Base-by-base conservation (phyloP, 53 echinoderm and acorn worm species). In the Crossaster papposus region DNA sequence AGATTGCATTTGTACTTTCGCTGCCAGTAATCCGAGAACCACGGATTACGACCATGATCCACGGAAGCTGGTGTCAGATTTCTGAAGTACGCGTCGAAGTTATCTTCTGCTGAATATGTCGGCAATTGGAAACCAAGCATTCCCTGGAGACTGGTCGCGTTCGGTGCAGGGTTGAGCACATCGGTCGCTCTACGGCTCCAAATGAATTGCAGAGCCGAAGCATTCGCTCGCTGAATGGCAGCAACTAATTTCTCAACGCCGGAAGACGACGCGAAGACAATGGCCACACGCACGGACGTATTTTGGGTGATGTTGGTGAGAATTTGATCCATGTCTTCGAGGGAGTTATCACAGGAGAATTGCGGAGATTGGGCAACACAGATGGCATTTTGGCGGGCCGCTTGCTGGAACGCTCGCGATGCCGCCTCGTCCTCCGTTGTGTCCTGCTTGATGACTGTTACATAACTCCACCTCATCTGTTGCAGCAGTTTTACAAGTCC, bases 11-110 rank as follows among this genome's bases (percentile, higher is more conserved):
- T 30, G 58, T 91, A 94, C 20, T 89, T 64, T 34, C 72, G 38
- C 62, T 92, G 90, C 89, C 92, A 94, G 52, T 91, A 95, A 8
- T 93, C 85, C 17, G 6, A 22, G 51, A 96, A 96, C 96, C 96
- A 96, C 10, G 93, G 89, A 84, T 96, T 85, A 0, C 78, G 87
- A 15, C 62, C 34, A 14, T 51, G 52, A 81, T 95, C 82, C 26
- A 91, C 89, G 28, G 77, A 79, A 15, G 79, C 86, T 22, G 94
- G 94, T 0, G 91, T 65, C 0, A 93, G 86, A 23, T 32, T 52
- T 83, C 35, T 90, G 80, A 95, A 96, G 78, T 90, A 93, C 20
- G 55, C 31, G 50, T 95, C 95, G 83, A 96, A 96, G 17, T 38
- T 33, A n/a, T 55, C 36, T 18, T 30, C 72, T 71, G 35, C 23